A percentile compares a stretch with the other conserved stretches of the same genome.
Evolutionary conservation across 2,113 vertebrate species (phyloP).

Genomic region (Cephalopterus ornatus): DNA sequence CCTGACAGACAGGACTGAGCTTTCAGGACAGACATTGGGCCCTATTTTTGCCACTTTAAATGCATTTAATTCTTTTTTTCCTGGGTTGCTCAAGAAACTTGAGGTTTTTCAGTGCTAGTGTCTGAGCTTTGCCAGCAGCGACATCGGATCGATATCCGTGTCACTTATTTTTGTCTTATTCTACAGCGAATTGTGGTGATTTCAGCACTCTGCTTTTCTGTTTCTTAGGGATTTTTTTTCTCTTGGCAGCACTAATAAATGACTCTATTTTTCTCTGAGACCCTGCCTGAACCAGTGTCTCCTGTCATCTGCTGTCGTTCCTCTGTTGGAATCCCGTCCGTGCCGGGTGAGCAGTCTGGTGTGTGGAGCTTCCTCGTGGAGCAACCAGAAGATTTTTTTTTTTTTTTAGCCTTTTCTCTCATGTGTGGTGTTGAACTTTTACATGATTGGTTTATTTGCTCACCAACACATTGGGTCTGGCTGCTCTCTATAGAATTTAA

Average conservation of each 20-base stretch:
- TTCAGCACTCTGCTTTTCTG: neutral
- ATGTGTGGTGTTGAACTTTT: neutral
- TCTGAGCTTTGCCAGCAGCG: neutral
- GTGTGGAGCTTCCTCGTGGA: neutral
- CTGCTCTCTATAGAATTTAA: neutral
- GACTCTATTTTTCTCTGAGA: neutral
- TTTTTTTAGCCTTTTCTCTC: neutral
- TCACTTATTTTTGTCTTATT: neutral
- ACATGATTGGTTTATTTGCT: neutral
- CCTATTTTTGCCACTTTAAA: neutral
- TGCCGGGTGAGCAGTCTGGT: neutral
- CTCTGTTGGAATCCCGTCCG: neutral
- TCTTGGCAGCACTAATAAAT: neutral
- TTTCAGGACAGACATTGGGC: neutral
- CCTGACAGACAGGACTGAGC: neutral
- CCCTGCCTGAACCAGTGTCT: neutral
- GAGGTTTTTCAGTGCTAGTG: neutral
- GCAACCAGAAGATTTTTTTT: neutral
- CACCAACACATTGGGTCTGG: neutral
- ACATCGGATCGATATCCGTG: neutral
- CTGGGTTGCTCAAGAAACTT: neutral
- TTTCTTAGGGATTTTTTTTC: neutral
- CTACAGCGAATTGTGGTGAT: neutral
- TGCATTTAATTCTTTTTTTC: neutral
- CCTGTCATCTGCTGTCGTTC: neutral